Evolutionary conservation across 2,888 invertebrate species (phyloP), one percentile per base, ranked within the genome.

Genomic region (Agonum fuliginosum): DNA sequence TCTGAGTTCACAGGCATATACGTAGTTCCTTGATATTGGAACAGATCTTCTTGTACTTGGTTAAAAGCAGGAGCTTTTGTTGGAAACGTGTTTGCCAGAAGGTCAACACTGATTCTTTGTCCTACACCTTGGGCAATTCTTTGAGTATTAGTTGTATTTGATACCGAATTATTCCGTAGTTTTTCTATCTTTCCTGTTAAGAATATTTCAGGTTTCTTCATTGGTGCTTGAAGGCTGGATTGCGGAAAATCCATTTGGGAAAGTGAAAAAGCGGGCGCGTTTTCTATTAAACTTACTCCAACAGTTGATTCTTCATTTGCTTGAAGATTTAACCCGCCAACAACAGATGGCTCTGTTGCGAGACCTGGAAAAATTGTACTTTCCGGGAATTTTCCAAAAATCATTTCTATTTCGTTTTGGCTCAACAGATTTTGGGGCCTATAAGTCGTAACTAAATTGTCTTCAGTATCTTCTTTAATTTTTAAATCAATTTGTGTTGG

Each of bases 11-110:
- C 19, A n/a, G 51, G 51, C 3, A 19, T n/a, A n/a, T n/a, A 4
- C 2, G 3, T 17, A 2, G 8, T 1, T 27, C 17, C 58, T 17
- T 30, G 58, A 30, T 30, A 27, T 0, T 27, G 17, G n/a, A 62
- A 62, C 0, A 27, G n/a, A 2, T 62, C 30, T 19, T 48, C 48
- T 19, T 48, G 48, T 17, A 62, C 58, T 17, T 62, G 58, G 12
- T 27, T 62, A 17, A 62, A 62, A 12, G 58, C 58, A 2, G 58
- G 58, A 17, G 58, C 58, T 8, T 14, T 17, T 17, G 58, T 62
- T n/a, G 58, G 58, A 27, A 12, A 27, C 3, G 17, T 6, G 17
- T 30, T 27, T 14, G 30, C 4, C 5, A 10, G 1, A 12, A 8
- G 12, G 3, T 62, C 30, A 4, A 30, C 30, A 17, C 6, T 19